phyloP scores from a whole-genome alignment of 1,140 invertebrate genomes.

The Hormaphis cornu region DNA sequence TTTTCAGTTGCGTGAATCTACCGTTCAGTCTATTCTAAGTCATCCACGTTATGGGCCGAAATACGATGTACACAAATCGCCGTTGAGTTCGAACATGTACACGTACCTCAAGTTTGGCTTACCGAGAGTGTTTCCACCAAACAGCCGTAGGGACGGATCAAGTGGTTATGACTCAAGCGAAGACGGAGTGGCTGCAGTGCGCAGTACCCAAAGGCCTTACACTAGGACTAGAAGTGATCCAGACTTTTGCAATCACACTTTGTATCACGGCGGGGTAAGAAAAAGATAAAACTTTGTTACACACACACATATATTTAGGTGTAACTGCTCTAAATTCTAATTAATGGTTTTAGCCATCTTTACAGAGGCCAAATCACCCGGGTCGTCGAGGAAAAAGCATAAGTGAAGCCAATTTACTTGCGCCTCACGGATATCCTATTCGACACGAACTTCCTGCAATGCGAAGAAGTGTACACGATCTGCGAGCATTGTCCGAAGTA shows the following conservation, averaged over 20 bases:
- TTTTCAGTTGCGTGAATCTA: slow-evolving; percentile 83
- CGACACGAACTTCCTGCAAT: slow-evolving; percentile 33
- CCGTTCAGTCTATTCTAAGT: slow-evolving; percentile 85
- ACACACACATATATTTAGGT: background rate
- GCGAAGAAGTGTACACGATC: slow-evolving; percentile 40
- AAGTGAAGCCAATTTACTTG: slow-evolving; percentile 66
- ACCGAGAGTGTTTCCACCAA: slow-evolving; percentile 77
- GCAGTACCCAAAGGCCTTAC: slow-evolving; percentile 47
- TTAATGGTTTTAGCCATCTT: background rate
- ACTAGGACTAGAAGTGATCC: slow-evolving; percentile 56
- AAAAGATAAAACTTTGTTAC: background rate
- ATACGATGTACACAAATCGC: slow-evolving; percentile 56
- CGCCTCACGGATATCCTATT: slow-evolving; percentile 22
- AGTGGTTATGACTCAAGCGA: slow-evolving; percentile 79
- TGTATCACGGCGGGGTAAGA: slow-evolving; percentile 35
- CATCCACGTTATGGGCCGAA: slow-evolving; percentile 81
- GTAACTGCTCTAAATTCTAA: background rate
- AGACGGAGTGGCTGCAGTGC: slow-evolving; percentile 45
- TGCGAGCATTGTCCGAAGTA: slow-evolving; percentile 36
- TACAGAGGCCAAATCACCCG: background rate
- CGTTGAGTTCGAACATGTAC: slow-evolving; percentile 79
- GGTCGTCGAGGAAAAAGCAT: slow-evolving; percentile 38
- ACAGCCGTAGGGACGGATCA: slow-evolving; percentile 56
- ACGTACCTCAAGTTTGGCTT: slow-evolving; percentile 87
- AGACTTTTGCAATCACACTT: slow-evolving; percentile 52